Conservation (phyloP, 2,888 invertebrate species). For the Sinotaia quadrata region DNA sequence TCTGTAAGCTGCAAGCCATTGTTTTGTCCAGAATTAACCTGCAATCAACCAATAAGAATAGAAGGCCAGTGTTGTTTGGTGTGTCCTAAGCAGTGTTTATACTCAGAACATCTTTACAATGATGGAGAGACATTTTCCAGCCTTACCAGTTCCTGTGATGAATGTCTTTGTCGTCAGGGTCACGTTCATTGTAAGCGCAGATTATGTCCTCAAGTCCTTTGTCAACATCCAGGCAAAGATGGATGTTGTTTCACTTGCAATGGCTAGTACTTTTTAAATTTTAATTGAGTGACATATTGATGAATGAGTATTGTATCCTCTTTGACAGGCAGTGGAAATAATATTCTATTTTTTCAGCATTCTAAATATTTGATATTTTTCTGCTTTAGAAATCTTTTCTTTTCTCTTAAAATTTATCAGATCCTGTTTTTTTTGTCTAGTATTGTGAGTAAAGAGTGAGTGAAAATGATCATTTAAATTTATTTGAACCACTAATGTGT, state of each 20-base stretch:
- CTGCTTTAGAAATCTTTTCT: too few relatives aligned
- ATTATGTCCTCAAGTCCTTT: constrained; percentile 49
- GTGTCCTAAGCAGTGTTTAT: constrained; percentile 50
- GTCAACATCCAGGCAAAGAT: constrained; percentile 54
- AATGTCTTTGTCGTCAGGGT: constrained; percentile 59
- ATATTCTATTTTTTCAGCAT: not conserved
- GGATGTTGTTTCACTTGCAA: constrained; percentile 60
- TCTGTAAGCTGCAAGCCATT: constrained; percentile 50
- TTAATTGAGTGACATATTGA: not conserved
- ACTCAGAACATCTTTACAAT: constrained; percentile 48
- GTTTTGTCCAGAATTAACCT: constrained; percentile 48
- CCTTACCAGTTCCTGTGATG: constrained; percentile 50
- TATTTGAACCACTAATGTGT: too few relatives aligned
- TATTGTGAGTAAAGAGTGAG: too few relatives aligned
- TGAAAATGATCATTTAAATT: too few relatives aligned
- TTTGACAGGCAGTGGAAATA: not conserved
- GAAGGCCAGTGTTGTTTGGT: constrained; percentile 59
- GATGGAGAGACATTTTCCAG: constrained; percentile 55
- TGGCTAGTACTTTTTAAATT: constrained; percentile 32
- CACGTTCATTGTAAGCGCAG: constrained; percentile 48
- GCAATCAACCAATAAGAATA: constrained; percentile 48
- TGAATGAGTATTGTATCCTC: not conserved
- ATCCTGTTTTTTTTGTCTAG: too few relatives aligned
- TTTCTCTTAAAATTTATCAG: too few relatives aligned
- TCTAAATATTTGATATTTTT: not conserved